These are phyloP conservation scores for Naja naja DNA, from an alignment of 2,113 vertebrate species.

Conservation along the genomic window DNA sequence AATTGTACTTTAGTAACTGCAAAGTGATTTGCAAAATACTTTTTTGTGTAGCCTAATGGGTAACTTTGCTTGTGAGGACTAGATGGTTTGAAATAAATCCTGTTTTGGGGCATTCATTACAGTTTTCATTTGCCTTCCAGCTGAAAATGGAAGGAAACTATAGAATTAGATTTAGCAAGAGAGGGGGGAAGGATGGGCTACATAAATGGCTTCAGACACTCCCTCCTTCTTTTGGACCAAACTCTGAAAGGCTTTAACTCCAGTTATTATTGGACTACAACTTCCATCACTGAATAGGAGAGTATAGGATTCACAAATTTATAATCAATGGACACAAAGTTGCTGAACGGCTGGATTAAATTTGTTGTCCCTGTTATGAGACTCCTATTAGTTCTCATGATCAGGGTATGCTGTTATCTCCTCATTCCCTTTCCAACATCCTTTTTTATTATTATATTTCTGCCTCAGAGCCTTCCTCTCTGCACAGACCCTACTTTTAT, in stretches of 20 bases:
- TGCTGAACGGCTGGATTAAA: background rate
- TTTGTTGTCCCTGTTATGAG: background rate
- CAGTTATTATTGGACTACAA: background rate
- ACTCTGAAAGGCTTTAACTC: background rate
- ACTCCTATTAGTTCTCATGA: background rate
- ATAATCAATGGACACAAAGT: background rate
- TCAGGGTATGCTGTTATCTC: background rate
- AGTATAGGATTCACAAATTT: background rate
- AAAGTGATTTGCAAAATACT: background rate
- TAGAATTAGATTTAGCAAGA: background rate
- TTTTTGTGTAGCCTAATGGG: background rate
- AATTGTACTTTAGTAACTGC: background rate
- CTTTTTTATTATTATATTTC: background rate
- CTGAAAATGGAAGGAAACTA: background rate
- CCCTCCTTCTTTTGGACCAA: background rate
- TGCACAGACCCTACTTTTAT: background rate
- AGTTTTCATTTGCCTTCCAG: background rate
- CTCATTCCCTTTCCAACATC: background rate
- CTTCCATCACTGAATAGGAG: background rate
- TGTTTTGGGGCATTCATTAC: background rate
- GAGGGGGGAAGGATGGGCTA: background rate
- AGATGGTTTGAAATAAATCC: background rate
- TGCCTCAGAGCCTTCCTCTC: background rate
- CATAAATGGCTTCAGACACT: background rate
- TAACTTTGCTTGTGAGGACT: background rate